Base-by-base conservation (phyloP, 2,113 vertebrate genomes). In the Neodontobutis hainanensis region DNA sequence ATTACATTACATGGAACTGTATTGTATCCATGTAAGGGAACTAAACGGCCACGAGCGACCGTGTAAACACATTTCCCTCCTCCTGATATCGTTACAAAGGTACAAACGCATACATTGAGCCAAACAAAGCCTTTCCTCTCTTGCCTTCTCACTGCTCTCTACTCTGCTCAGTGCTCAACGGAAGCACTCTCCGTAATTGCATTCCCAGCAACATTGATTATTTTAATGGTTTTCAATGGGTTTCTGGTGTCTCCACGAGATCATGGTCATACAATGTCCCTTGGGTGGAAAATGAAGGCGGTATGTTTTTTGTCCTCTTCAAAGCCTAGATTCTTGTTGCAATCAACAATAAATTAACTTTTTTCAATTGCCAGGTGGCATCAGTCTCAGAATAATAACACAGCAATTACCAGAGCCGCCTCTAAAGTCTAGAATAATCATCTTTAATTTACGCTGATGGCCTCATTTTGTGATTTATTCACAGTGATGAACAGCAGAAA, bases 181-280 rank as follows among this genome's bases (percentile, higher is more conserved):
- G 61, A 63, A 83, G 83, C 88, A 90, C 90, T 93, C 85, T 86
- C 63, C 58, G 77, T 92, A 88, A 92, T 91, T 85, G 82, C 70
- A 87, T 92, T 90, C 77, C 61, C 70, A 75, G 47, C 36, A 60
- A 72, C 63, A 89, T 90, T 90, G 87, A 90, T 92, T 88, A 81
- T 71, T 70, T 77, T 85, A 86, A 88, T 87, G 85, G 75, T 70
- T 58, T 58, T 80, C 71, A 27, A 57, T 65, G 68, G 46, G 68
- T 16, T 43, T 45, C 47, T 43, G 38, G 11, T 35, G 69, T 42
- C 78, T 58, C 12, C 9, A 38, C 15, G 50, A 48, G 66, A 70
- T 61, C 75, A 78, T 85, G 65, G 75, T 85, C 74, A 74, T 46
- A 61, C 61, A 61, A 60, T 47, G 47, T 68, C 65, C 70, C 62